These are phyloP conservation scores for Anastrepha ludens DNA, from an alignment of 1,140 invertebrate species.

Conservation along the genomic window DNA sequence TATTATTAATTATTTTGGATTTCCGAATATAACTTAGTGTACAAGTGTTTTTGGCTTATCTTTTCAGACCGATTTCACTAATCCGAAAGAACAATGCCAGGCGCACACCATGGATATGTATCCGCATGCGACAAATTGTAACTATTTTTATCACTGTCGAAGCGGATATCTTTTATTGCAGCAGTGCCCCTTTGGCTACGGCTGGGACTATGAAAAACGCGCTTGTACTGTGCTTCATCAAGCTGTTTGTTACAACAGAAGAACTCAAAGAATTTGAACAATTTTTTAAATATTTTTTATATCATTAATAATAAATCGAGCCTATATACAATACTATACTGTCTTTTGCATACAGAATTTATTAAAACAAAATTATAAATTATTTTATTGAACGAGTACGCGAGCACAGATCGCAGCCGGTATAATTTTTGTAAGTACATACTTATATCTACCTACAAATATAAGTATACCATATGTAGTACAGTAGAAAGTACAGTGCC, in stretches of 20 bases:
- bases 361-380: no score
- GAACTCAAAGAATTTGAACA: not conserved
- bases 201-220: conserved; percentile 68
- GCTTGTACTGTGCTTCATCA: conserved; percentile 62
- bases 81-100: conserved; percentile 65
- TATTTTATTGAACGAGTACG: no score
- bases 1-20: not conserved
- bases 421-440: no score
- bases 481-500: no score
- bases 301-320: no score
- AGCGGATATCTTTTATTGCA: conserved; percentile 66
- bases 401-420: no score
- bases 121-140: conserved; percentile 69
- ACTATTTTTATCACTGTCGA: conserved; percentile 68
- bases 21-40: no score
- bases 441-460: no score
- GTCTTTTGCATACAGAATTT: no score
- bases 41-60: not conserved
- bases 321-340: no score
- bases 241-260: conserved; percentile 65
- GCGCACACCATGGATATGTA: conserved; percentile 64
- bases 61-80: conserved; percentile 59
- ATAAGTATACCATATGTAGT: no score
- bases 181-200: conserved; percentile 69
- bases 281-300: no score